Evolutionary conservation across 2,888 invertebrate species (phyloP), one percentile per base, ranked within the genome.

Genomic region (Oscheius onirici): DNA sequence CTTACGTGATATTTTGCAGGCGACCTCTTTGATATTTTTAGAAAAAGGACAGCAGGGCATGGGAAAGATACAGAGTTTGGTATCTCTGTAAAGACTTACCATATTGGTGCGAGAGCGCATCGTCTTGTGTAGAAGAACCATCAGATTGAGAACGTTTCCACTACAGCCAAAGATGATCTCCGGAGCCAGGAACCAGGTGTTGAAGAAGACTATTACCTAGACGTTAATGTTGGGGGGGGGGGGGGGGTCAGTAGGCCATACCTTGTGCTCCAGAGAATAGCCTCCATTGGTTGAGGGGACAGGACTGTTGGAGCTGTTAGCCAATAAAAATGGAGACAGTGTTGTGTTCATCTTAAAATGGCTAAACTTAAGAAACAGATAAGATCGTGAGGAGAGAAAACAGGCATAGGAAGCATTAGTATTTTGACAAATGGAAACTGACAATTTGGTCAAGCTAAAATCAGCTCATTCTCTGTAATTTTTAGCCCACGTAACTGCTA

Each of bases 81-180:
- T n/a, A n/a, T 17, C 26, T n/a, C n/a, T 52, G 11, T 3, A 24
- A 34, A 26, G 13, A 63, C 65, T 46, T 57, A 80, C 80, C 60
- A 83, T 49, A 69, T 83, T 81, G 34, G 83, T 83, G 13, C 81
- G 72, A 24, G 79, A 78, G 26, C 81, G 49, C 83, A 83, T 83
- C 11, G 80, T 76, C 40, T 75, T 71, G 60, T 74, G 75, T 34
- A 83, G 72, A 10, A 83, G 76, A 5, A 83, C 83, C 28, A 81
- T 71, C 10, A 83, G 70, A 49, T 83, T 83, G 22, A 83, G 73
- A 17, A 78, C 65, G 61, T 83, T 83, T 40, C 83, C 83, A 8
- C 77, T 73, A 34, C 75, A 78, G 20, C 83, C 83, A 55, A 83
- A 75, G 22, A 83, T 28, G 57, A 81, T 80, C 63, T 80, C 78